Evolutionary conservation across 2,113 vertebrate species (phyloP).

Genomic region (Mastomys natalensis): DNA sequence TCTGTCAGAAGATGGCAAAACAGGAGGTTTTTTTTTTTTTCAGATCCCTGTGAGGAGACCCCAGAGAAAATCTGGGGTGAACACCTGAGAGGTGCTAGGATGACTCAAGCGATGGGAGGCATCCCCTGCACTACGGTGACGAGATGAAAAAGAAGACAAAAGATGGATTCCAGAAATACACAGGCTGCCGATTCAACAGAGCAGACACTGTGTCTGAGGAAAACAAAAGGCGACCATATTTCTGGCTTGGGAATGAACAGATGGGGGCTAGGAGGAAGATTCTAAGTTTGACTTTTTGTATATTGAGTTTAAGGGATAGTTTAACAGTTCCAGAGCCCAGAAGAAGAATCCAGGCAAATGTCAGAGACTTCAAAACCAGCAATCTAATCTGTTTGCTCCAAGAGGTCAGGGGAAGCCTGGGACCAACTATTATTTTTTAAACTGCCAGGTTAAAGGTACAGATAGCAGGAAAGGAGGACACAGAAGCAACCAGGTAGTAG

Average conservation of each 20-base stretch:
- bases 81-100: neutral
- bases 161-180: neutral
- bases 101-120: neutral
- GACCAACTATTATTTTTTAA: neutral
- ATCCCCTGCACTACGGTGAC: neutral
- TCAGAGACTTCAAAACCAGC: neutral
- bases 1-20: neutral
- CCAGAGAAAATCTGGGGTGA: neutral
- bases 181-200: neutral
- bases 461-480: neutral
- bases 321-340: neutral
- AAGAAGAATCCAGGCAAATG: neutral
- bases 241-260: neutral
- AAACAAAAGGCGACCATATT: neutral
- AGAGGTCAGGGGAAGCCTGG: neutral
- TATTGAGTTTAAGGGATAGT: neutral
- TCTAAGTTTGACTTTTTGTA: neutral
- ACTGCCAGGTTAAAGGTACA: neutral
- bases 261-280: neutral
- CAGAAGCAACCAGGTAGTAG: neutral
- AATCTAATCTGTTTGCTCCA: neutral
- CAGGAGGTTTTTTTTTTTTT: neutral
- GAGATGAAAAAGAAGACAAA: neutral
- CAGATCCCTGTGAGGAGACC: neutral
- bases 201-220: neutral